Evolutionary conservation across 2,888 invertebrate genomes (phyloP), one percentile per base, ranked within the genome.

Genomic region (Platerodrilus igneus): DNA sequence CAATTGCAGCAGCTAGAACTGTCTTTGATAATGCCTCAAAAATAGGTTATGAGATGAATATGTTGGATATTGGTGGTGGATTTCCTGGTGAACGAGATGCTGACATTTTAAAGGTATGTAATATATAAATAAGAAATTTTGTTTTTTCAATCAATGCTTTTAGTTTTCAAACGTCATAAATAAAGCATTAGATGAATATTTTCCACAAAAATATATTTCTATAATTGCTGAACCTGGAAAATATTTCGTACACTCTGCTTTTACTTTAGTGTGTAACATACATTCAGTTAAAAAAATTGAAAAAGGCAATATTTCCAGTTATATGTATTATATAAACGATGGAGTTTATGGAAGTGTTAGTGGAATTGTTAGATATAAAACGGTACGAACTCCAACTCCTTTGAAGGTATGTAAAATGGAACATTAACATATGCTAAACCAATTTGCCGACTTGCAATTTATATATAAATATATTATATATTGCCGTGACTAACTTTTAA

Each of bases 291-390:
- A 86, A 33, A 40, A 41, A 8, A 50, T 46, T 13, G 49, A 50
- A 7, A n/a, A n/a, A n/a, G n/a, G n/a, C n/a, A n/a, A n/a, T n/a
- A n/a, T n/a, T n/a, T n/a, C n/a, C n/a, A n/a, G n/a, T n/a, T 71
- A 76, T 64, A 95, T 96, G 94, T 97, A 97, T 71, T 97, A 94
- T 74, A 85, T 99, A 60, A 97, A 97, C 70, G 97, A 99, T 69
- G 97, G 99, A 4, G 92, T 97, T 41, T 99, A 97, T 69, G 96
- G 96, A 37, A 94, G 94, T 41, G 97, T 99, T 77, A 97, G 77
- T 20, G 86, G 90, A 5, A 72, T 70, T 33, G 83, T 41, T 7
- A 37, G 32, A 5, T 20, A 19, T 16, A 16, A 41, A 10, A 4
- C 23, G 8, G 16, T 32, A 3, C 11, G 14, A 18, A 21, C 19